A percentile compares a stretch with the other conserved stretches of the same genome.
Evolutionary conservation across 2,113 vertebrate genomes (phyloP).

Genomic region (Talpa occidentalis): DNA sequence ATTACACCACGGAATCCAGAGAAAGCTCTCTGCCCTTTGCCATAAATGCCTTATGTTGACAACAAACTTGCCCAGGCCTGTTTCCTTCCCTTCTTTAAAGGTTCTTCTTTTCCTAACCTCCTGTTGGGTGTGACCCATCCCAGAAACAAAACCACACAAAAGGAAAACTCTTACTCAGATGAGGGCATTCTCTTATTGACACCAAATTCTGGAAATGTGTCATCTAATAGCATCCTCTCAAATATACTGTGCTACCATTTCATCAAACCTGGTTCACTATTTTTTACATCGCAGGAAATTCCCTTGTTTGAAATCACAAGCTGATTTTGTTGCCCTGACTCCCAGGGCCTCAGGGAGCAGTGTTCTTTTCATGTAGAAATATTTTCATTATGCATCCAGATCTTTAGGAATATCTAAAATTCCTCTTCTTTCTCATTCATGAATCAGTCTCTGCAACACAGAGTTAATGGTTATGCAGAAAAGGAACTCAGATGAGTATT

Average conservation of each 20-base stretch:
- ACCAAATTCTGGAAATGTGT: neutral
- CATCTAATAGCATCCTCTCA: neutral
- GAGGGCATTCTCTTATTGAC: neutral
- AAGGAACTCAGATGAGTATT: neutral
- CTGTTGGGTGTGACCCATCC: neutral
- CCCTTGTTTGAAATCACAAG: neutral
- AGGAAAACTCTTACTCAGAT: neutral
- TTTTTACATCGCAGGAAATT: neutral
- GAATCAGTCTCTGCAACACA: neutral
- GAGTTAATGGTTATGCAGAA: neutral
- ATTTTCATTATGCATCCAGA: neutral
- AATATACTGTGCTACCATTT: neutral
- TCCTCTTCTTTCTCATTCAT: constrained; percentile 6
- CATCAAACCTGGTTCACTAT: neutral
- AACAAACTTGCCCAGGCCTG: neutral
- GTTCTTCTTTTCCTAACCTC: neutral
- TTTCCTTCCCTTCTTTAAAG: neutral
- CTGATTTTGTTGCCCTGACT: constrained; percentile 37
- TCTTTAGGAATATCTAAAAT: neutral
- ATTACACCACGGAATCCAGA: neutral
- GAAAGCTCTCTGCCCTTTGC: neutral
- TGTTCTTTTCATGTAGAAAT: neutral
- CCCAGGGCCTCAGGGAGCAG: neutral
- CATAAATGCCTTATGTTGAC: neutral
- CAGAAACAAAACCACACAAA: constrained; percentile 1